Base-by-base conservation (phyloP, 2,888 invertebrate species). In the Halictus ligatus region DNA sequence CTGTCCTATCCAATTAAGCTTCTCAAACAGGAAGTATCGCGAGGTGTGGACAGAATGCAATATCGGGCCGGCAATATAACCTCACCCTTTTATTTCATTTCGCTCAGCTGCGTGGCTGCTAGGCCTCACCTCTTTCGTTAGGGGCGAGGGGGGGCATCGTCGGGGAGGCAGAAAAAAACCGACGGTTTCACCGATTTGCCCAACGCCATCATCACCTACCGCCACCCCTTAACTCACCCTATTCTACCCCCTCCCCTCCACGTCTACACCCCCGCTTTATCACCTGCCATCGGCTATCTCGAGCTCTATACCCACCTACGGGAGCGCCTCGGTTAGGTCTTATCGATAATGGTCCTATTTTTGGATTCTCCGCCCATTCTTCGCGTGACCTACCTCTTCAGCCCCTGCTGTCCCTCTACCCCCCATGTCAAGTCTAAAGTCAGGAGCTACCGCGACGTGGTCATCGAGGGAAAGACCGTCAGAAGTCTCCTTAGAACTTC, bases 331-430 rank as follows among this genome's bases (percentile, higher is more conserved):
- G 87, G 89, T 86, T 89, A 91, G 92, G 92, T 90, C 95, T 95
- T 94, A 94, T 95, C 95, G 93, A 93, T 94, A 94, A 94, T 94
- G 93, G 92, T 93, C 93, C 94, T 95, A 94, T 95, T 95, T 95
- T 95, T 94, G 94, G 95, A 95, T 93, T 94, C 94, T 93, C 94
- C 95, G 93, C 95, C 95, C 94, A 94, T 94, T 94, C 92, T 94
- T 95, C 93, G 95, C 95, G 95, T 95, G 95, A 94, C 93, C 94
- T 92, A 94, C 85, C 91, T 86, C 81, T 74, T 82, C 88, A 78
- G 69, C 84, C 81, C 73, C 50, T 74, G 12, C 50, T 18, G 29
- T 12, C 50, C 46, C 84, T 67, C 80, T 18, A 46, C n/a, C 15
- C 77, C 50, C 43, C 18, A 50, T 7, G 15, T 75, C 29, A 46